Base-by-base conservation (phyloP, 2,113 vertebrate genomes). In the Peromyscus leucopus region DNA sequence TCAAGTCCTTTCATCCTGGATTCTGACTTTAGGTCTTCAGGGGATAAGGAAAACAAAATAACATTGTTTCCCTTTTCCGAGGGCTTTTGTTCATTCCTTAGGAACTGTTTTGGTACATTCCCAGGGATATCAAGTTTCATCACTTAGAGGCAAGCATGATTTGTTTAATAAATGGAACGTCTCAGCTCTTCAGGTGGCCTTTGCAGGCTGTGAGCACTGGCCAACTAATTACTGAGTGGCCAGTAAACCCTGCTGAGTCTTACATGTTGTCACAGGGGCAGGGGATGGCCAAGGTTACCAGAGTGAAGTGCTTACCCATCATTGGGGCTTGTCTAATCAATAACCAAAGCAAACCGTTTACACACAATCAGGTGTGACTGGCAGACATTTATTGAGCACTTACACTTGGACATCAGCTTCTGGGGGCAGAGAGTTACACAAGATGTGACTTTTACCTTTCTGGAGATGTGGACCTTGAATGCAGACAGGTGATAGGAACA, bases 131-230 rank as follows among this genome's bases (percentile, higher is more conserved):
- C 1, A 16, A 91, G 24, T 89, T 31, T 97, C 90, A 86, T 85
- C 65, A n/a, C 92, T 94, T 96, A 91, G 71, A 93, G 36, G 89
- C 93, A 86, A 93, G 22, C 46, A n/a, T 10, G 11, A 10, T 87
- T 88, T 94, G 42, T 95, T 96, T 96, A 78, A 94, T 83, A 94
- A 95, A 94, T 39, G 93, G 24, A 90, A 89, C 75, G 91, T 88
- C 48, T 61, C 4, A 16, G 94, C 31, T 91, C n/a, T 89, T 96
- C 86, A 90, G 72, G 72, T 82, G 12, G 61, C 90, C 51, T 83
- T 96, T 91, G 89, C 24, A 69, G 36, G 76, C 21, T 76, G 19
- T 63, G 71, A 75, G 16, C 33, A 15, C 65, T 61, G 36, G 80
- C 19, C 86, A 85, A 24, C 85, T 85, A 96, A 91, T 94, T 91